Evolutionary conservation across 2,888 invertebrate genomes (phyloP).

Genomic region (Eilema sororculum): DNA sequence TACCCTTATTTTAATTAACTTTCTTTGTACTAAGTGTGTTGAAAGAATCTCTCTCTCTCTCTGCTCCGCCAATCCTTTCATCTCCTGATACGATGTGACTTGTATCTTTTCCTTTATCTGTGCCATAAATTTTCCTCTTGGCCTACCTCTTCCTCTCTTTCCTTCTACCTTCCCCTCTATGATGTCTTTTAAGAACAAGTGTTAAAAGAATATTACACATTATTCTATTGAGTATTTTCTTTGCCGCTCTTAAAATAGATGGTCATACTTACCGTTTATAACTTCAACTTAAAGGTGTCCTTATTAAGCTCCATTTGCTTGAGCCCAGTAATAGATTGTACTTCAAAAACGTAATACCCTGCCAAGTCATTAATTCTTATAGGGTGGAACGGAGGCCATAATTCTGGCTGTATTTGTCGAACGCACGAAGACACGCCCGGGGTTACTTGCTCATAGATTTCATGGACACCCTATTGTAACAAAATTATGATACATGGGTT

Average conservation of each 20-base stretch:
- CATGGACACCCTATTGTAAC: conserved; percentile 29
- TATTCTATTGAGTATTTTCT: no score
- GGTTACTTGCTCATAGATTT: neutral
- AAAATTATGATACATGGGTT: conserved; percentile 26
- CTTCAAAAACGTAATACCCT: conserved; percentile 29
- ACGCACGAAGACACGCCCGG: conserved; percentile 5
- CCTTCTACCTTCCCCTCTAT: no score
- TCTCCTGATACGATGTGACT: no score
- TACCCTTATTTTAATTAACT: no score
- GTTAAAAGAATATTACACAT: no score
- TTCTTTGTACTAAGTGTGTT: no score
- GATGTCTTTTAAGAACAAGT: no score
- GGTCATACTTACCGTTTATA: neutral
- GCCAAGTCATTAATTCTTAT: conserved; percentile 33
- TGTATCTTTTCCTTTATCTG: no score
- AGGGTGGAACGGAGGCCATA: conserved; percentile 29
- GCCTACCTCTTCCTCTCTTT: no score
- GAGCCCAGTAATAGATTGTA: conserved; percentile 7
- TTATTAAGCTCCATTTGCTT: conserved; percentile 17
- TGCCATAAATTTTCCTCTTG: no score
- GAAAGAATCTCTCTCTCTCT: no score
- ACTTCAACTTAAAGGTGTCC: conserved; percentile 18
- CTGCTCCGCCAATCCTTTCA: no score
- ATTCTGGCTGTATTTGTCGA: conserved; percentile 36
- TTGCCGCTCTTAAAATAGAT: neutral